Conservation (phyloP, 2,888 invertebrate genomes). For the Pandemis cinnamomeana region DNA sequence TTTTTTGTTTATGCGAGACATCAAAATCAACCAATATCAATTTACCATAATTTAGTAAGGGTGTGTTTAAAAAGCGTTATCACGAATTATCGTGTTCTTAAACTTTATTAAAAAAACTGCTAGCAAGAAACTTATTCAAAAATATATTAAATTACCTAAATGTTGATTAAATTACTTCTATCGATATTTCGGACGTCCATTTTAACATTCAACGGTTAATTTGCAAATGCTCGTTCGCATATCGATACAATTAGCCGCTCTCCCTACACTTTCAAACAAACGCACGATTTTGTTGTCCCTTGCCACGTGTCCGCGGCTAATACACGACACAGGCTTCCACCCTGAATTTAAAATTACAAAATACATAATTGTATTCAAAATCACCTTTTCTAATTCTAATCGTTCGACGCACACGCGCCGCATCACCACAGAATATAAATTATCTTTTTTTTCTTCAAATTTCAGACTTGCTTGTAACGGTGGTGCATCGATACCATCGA, state of each 20-base stretch:
- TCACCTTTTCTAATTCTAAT: constrained; percentile 79
- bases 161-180: too few species aligned
- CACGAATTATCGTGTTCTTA: too few species aligned
- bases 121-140: too few species aligned
- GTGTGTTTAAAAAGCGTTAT: too few species aligned
- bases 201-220: not conserved
- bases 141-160: too few species aligned
- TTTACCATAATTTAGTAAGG: too few species aligned
- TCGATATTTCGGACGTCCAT: too few species aligned
- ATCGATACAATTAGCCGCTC: constrained; percentile 48
- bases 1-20: too few species aligned
- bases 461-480: constrained; percentile 55
- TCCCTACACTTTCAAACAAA: constrained; percentile 62
- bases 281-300: constrained; percentile 81
- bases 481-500: constrained; percentile 50
- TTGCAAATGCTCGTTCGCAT: not conserved
- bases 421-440: constrained; percentile 70
- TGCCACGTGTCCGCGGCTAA: constrained; percentile 78
- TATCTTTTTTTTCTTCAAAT: constrained; percentile 34
- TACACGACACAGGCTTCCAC: constrained; percentile 76
- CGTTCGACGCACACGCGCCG: constrained; percentile 71
- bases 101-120: too few species aligned
- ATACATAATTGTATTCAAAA: constrained; percentile 75
- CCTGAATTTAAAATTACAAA: constrained; percentile 77
- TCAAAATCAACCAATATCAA: too few species aligned